Percentiles rank a stretch among this genome's conserved stretches.
Conservation (phyloP, 2,113 vertebrate species). For the Mustelus asterias region DNA sequence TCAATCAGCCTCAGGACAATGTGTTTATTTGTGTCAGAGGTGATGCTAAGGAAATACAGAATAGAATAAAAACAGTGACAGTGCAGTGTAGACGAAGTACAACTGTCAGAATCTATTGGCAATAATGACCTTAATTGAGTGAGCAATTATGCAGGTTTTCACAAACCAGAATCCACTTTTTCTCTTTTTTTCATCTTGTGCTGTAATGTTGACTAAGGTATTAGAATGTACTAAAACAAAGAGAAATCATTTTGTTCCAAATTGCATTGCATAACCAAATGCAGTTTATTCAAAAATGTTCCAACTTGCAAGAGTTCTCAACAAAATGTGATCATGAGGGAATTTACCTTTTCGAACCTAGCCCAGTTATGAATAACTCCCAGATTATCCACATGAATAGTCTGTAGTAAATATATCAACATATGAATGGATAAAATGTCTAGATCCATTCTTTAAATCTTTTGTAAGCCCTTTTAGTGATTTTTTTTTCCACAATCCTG, state of each 20-base stretch:
- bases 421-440: background rate
- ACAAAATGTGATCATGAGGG: background rate
- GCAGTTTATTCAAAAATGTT: background rate
- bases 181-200: background rate
- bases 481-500: background rate
- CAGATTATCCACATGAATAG: background rate
- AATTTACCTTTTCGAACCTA: background rate
- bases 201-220: background rate
- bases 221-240: background rate
- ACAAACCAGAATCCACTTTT: background rate
- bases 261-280: background rate
- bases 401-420: background rate
- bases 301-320: background rate
- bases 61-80: background rate
- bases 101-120: background rate
- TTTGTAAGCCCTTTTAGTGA: background rate
- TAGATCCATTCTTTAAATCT: background rate
- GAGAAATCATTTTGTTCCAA: background rate
- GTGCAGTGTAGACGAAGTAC: background rate
- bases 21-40: background rate
- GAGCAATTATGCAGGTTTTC: background rate
- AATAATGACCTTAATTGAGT: background rate
- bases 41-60: background rate
- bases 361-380: background rate
- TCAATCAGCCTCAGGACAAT: background rate